Conservation (phyloP, 1,140 invertebrate species). For the Drosophila repletoides region DNA sequence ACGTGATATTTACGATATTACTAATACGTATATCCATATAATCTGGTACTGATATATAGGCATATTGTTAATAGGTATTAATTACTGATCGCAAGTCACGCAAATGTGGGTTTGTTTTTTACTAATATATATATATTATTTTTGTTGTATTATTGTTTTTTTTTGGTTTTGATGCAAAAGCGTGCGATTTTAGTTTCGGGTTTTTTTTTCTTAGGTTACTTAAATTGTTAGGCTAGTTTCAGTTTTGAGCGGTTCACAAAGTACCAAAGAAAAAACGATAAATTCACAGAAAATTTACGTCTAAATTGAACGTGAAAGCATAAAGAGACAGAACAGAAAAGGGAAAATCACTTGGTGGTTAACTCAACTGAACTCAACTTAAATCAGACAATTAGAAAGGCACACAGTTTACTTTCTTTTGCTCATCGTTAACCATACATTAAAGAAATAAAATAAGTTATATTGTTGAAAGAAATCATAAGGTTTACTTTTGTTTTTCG, state of each 20-base stretch:
- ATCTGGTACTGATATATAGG: slow-evolving; percentile 56
- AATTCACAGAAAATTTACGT: slow-evolving; percentile 48
- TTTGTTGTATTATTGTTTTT: slow-evolving; percentile 31
- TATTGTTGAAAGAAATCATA: slow-evolving; percentile 24
- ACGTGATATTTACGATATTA: slow-evolving; percentile 70
- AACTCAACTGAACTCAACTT: slow-evolving; percentile 30
- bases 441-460: slow-evolving; percentile 11
- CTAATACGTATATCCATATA: slow-evolving; percentile 64
- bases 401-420: background rate
- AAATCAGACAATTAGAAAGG: slow-evolving; percentile 22
- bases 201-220: slow-evolving; percentile 58
- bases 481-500: slow-evolving; percentile 29
- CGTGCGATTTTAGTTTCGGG: slow-evolving; percentile 77
- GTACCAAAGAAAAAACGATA: slow-evolving; percentile 50
- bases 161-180: slow-evolving; percentile 77
- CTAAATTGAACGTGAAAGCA: slow-evolving; percentile 29
- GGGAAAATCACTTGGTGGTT: slow-evolving; percentile 27
- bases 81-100: slow-evolving; percentile 75
- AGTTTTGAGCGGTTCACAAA: slow-evolving; percentile 75
- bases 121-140: slow-evolving; percentile 42
- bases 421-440: background rate
- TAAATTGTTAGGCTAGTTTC: slow-evolving; percentile 75
- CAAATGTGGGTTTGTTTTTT: slow-evolving; percentile 55
- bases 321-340: slow-evolving; percentile 28
- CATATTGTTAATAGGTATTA: slow-evolving; percentile 57